Conservation (phyloP, 2,113 vertebrate genomes). For the Microcebus tavaratra region DNA sequence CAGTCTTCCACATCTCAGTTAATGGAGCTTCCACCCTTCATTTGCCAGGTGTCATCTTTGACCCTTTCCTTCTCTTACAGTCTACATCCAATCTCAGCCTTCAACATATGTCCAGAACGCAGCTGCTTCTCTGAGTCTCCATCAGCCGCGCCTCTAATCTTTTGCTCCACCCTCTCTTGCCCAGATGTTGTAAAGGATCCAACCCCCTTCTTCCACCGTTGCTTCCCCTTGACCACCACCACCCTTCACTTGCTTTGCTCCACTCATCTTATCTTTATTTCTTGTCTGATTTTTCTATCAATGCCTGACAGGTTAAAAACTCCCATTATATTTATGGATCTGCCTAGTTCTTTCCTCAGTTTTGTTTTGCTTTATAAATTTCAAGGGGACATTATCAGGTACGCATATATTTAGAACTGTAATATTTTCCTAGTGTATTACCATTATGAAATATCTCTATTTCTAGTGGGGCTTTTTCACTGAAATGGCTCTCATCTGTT, state of each 20-base stretch:
- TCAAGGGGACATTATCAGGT: background rate
- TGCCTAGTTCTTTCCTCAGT: background rate
- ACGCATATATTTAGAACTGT: background rate
- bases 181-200: background rate
- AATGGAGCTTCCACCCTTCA: background rate
- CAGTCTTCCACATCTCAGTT: background rate
- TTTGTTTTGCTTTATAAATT: background rate
- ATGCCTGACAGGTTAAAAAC: background rate
- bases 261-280: background rate
- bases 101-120: background rate
- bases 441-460: background rate
- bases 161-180: background rate
- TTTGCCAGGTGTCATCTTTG: background rate
- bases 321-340: background rate
- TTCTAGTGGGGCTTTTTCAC: background rate
- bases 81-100: no score
- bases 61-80: background rate
- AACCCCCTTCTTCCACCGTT: background rate
- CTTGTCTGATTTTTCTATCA: background rate
- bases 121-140: background rate
- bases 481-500: background rate
- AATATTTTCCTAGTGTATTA: background rate
- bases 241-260: background rate
- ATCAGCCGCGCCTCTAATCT: background rate
- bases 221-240: rapidly evolving